Base-by-base conservation (phyloP, 2,888 invertebrate species). In the Drosophila mettleri region DNA sequence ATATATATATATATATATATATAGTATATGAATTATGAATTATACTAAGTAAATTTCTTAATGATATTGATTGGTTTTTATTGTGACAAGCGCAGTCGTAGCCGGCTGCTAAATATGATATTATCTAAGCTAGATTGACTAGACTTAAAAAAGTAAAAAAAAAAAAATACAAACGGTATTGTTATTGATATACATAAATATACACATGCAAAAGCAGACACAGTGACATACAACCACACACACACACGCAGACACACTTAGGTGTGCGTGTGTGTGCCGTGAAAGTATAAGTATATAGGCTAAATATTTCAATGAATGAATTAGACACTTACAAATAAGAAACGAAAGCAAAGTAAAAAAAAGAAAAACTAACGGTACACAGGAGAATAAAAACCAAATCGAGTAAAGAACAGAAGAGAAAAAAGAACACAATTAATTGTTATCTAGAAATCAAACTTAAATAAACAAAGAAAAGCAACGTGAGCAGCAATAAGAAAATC, bases 61-160 rank as follows among this genome's bases (percentile, higher is more conserved):
- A 73, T 65, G 69, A 74, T 74, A 77, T 77, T 77, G 74, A 81
- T 78, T 74, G 82, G 78, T 78, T 77, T 77, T 81, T 73, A 81
- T 64, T 78, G 78, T 73, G 76, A 76, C 70, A 77, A 62, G 60
- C 48, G 80, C 80, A 66, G 78, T 62, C 31, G 63, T 46, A 46
- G 54, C 18, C 36, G 73, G 58, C 78, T 68, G 80, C 70, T 60
- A 43, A 79, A 69, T 79, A 74, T 79, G 79, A 74, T 74, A 74
- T 74, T 79, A 69, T 63, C 59, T 74, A 74, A 74, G 74, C 59
- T 63, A 75, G 64, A 70, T 57, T 29, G 65, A 76, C 70, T 59
- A 58, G 29, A 29, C 29, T 29, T n/a, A n/a, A n/a, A n/a, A n/a
- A n/a, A n/a, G n/a, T n/a, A n/a, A n/a, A n/a, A n/a, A n/a, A n/a